Base-by-base conservation (phyloP, 1,140 invertebrate genomes). In the Pomacea maculata region DNA sequence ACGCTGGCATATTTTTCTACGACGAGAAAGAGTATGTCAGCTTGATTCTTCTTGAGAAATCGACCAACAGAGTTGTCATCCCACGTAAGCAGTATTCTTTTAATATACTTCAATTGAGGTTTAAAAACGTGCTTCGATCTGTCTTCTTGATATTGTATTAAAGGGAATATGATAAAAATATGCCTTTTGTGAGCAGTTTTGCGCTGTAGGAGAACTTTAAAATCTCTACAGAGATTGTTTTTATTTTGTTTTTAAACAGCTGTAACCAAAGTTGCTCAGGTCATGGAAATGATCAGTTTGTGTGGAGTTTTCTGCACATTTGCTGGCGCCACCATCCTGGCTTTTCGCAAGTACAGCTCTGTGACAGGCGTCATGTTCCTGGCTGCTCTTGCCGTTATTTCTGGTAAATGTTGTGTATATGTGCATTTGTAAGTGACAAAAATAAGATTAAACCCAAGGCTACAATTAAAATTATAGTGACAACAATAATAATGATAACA, bases 281-380 rank as follows among this genome's bases (percentile, higher is more conserved):
- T 78, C 21, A 70, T 70, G 77, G 77, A 78, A 67, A 29, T 78
- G 67, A 45, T 78, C 65, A 76, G 75, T 45, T 19, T 76, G 7
- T 64, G 63, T 14, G 52, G n/a, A 55, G 65, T 78, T 17, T 25
- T 45, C 19, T 78, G 77, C 77, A 25, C 65, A 64, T 78, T 21
- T 57, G 65, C 45, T 17, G 77, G 77, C 14, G 45, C 77, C 0
- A 65, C 65, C 19, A 78, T 78, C 52, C 63, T 78, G 77, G 77
- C 77, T 1, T 78, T 70, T 67, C 65, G 77, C 75, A 78, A 78
- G 65, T 78, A 25, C 54, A 52, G 65, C 67, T 78, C 77, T 9
- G 67, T 78, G 34, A 78, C 77, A 14, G 77, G 77, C 21, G 52
- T 57, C 6, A 64, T 78, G 14, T 78, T 78, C n/a, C 77, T 78